Conservation (phyloP, 2,113 vertebrate species). For the Platichthys stellatus region DNA sequence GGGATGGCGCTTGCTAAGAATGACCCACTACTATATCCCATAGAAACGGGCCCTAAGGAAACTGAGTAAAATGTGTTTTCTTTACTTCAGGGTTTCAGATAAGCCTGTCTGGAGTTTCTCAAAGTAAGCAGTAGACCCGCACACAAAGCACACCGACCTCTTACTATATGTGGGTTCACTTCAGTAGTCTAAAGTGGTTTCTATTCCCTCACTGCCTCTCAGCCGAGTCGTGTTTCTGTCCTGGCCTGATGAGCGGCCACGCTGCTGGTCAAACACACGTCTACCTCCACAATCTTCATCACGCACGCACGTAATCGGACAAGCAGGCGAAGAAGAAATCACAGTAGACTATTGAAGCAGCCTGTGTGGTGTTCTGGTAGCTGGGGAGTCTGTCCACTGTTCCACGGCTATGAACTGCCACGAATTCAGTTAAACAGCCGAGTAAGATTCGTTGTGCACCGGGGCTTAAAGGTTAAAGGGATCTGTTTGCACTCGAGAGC, state of each 20-base stretch:
- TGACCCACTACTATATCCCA: constrained; percentile 5
- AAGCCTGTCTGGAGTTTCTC: constrained; percentile 83
- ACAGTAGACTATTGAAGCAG: constrained; percentile 63
- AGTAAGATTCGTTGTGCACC: constrained; percentile 35
- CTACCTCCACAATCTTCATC: not conserved
- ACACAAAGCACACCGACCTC: constrained; percentile 62
- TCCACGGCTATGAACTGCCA: constrained; percentile 55
- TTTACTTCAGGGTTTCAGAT: constrained; percentile 84
- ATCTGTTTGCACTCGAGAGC: constrained; percentile 46
- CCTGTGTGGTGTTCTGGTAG: constrained; percentile 75
- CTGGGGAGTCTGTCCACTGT: constrained; percentile 76
- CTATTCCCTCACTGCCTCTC: constrained; percentile 8
- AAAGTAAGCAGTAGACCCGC: constrained; percentile 79
- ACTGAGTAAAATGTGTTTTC: constrained; percentile 72
- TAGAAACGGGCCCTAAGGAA: constrained; percentile 28
- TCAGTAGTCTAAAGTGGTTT: constrained; percentile 69
- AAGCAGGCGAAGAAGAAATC: constrained; percentile 42
- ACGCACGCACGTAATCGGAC: not conserved
- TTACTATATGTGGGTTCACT: constrained; percentile 55
- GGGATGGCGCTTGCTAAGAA: constrained; percentile 2
- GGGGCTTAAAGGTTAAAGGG: constrained; percentile 49
- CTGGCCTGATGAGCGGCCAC: not conserved
- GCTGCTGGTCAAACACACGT: not conserved
- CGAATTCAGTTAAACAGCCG: constrained; percentile 30
- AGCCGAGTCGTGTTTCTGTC: not conserved